These are phyloP conservation scores for Xestia sexstrigata DNA, from an alignment of 2,888 invertebrate species.

Conservation along the genomic window DNA sequence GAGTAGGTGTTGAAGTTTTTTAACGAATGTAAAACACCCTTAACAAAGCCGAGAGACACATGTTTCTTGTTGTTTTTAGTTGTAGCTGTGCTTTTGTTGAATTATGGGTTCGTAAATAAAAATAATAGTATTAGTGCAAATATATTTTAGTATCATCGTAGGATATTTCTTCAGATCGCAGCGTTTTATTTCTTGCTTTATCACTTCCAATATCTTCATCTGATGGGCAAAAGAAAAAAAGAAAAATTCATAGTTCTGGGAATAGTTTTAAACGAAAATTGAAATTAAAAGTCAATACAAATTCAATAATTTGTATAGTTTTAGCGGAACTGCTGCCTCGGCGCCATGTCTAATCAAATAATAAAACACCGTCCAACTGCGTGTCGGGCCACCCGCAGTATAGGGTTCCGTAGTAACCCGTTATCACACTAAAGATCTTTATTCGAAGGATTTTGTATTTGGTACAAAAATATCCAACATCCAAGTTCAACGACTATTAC, in stretches of 20 bases:
- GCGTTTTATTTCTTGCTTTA: not conserved
- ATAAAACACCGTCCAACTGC: no score
- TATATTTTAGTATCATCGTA: no score
- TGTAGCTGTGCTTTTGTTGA: not conserved
- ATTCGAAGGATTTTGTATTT: no score
- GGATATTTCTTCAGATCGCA: not conserved
- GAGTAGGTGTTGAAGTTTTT: not conserved
- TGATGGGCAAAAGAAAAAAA: not conserved
- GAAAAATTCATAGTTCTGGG: not conserved
- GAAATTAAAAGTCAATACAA: no score
- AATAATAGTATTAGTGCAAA: not conserved
- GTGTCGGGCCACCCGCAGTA: no score
- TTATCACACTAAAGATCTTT: no score
- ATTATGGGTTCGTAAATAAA: not conserved
- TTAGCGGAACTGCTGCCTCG: no score
- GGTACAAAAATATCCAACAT: no score
- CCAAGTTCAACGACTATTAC: no score
- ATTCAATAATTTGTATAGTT: no score
- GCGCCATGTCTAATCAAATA: no score
- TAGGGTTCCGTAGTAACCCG: no score
- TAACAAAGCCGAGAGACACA: not conserved
- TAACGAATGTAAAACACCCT: not conserved
- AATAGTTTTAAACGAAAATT: not conserved
- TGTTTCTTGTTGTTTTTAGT: not conserved
- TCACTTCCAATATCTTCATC: not conserved